A percentile compares a stretch with the other conserved stretches of the same genome.
Evolutionary conservation across 2,797 vertebrate genomes (phyloP).

Genomic region (Dipus sagitta): DNA sequence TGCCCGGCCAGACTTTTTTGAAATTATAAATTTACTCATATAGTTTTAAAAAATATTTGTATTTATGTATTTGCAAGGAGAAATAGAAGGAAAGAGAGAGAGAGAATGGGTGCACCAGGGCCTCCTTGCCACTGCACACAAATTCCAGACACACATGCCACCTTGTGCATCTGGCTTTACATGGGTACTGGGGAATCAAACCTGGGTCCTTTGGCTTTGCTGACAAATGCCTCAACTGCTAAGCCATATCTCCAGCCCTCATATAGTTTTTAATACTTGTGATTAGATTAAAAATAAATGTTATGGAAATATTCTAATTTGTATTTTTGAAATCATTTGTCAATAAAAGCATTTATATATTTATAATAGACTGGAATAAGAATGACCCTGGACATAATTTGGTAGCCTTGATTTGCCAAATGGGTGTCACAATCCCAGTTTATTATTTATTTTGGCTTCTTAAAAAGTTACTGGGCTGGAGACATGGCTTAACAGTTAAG

Average conservation of each 20-base stretch:
- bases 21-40: not conserved
- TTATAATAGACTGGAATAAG: not conserved
- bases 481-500: too few species aligned
- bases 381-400: not conserved
- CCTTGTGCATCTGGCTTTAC: too few species aligned
- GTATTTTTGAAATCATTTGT: not conserved
- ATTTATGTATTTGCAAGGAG: not conserved
- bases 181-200: too few species aligned
- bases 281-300: not conserved
- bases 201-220: too few species aligned
- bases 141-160: too few species aligned
- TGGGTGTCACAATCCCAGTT: not conserved
- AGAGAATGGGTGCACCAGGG: too few species aligned
- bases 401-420: not conserved
- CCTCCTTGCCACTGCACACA: too few species aligned
- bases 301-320: not conserved
- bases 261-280: too few species aligned
- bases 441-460: not conserved
- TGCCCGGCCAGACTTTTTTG: not conserved
- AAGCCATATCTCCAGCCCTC: too few species aligned
- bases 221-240: too few species aligned
- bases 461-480: too few species aligned
- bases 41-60: not conserved
- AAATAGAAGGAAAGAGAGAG: too few species aligned
- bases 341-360: not conserved